phyloP scores from a whole-genome alignment of 2,113 vertebrate species.

The Apus apus region DNA sequence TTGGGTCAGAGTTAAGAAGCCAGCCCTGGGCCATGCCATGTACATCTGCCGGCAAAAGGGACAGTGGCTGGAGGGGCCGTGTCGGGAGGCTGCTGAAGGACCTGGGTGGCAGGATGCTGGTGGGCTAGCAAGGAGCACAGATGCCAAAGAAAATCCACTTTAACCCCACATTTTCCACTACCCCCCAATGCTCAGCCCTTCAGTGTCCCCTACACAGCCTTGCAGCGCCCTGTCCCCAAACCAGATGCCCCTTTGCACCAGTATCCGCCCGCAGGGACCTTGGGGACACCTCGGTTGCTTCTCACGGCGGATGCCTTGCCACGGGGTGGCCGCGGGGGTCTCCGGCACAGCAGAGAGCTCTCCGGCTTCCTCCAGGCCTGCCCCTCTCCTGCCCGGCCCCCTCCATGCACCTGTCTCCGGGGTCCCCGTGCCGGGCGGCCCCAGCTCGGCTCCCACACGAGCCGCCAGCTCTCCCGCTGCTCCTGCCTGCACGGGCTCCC shows the following conservation, averaged over 20 bases:
- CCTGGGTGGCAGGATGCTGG: fast-evolving
- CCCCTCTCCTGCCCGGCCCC: not conserved
- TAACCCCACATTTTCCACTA: not conserved
- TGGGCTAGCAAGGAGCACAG: not conserved
- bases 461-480: conserved; percentile 18
- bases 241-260: not conserved
- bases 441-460: not conserved
- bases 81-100: not conserved
- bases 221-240: fast-evolving
- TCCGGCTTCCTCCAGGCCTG: not conserved
- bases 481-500: conserved; percentile 47
- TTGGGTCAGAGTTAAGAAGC: not conserved
- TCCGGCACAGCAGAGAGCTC: not conserved
- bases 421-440: not conserved
- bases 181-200: not conserved
- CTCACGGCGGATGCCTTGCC: fast-evolving
- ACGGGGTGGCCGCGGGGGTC: fast-evolving
- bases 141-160: not conserved
- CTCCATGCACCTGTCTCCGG: not conserved
- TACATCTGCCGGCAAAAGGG: not conserved
- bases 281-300: fast-evolving
- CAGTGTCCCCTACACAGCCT: not conserved
- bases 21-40: not conserved
- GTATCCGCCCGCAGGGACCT: fast-evolving
- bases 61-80: fast-evolving